Percentiles rank a stretch among this genome's conserved stretches.
phyloP scores from a whole-genome alignment of 2,888 invertebrate species.

The Nomada flava region DNA sequence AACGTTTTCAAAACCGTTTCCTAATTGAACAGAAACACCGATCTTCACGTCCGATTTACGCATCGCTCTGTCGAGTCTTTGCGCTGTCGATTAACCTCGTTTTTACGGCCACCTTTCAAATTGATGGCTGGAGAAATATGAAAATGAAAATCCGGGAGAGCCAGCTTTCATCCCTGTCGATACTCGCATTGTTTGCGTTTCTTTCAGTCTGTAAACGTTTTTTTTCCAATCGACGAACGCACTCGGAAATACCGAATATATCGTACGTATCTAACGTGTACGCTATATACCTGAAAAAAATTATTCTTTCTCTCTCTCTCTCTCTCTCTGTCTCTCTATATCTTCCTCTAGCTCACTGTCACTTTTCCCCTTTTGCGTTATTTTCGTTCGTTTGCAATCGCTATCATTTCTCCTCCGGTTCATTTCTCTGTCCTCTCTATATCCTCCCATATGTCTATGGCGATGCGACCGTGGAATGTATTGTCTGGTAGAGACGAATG shows the following conservation, averaged over 20 bases:
- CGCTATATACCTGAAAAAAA: constrained; percentile 12
- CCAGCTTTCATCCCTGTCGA: constrained; percentile 43
- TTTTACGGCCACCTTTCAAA: background rate
- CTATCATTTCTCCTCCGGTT: constrained; percentile 29
- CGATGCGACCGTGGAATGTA: constrained; percentile 20
- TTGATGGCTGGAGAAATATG: background rate
- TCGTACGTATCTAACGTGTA: constrained; percentile 31
- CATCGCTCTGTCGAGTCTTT: background rate
- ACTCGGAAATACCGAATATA: constrained; percentile 50
- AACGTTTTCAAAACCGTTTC: too few relatives aligned
- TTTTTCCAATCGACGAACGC: constrained; percentile 61
- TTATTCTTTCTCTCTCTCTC: constrained; percentile 10
- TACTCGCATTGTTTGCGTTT: constrained; percentile 58
- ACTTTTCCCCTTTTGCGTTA: background rate
- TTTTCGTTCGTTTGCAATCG: constrained; percentile 12
- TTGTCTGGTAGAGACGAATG: constrained; percentile 29
- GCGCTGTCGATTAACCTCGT: background rate
- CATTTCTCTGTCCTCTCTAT: constrained; percentile 25
- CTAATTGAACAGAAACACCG: too few relatives aligned
- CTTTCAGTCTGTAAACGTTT: constrained; percentile 59
- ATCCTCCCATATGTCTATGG: constrained; percentile 1
- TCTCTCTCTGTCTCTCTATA: background rate
- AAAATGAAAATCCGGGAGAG: constrained; percentile 41
- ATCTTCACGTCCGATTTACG: background rate
- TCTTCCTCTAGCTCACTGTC: constrained; percentile 2